Evolutionary conservation across 2,113 vertebrate species (phyloP).

Genomic region (Pterocles gutturalis): DNA sequence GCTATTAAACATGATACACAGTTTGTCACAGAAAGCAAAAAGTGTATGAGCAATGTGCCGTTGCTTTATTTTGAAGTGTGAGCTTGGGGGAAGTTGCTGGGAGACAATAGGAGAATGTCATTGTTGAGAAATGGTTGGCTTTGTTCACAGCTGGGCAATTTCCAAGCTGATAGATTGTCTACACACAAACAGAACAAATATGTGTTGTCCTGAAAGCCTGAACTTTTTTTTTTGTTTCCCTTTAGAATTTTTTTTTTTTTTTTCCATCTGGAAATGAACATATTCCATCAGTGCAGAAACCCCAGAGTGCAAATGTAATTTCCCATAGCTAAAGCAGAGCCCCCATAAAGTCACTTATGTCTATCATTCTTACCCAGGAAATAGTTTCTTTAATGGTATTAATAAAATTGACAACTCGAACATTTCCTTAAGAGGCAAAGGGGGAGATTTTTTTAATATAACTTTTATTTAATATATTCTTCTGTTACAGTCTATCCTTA

Average conservation of each 20-base stretch:
- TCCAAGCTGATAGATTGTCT: slow-evolving; percentile 56
- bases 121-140: slow-evolving; percentile 42
- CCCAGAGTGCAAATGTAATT: slow-evolving; percentile 68
- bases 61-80: background rate
- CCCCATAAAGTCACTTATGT: slow-evolving; percentile 55
- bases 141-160: slow-evolving; percentile 56
- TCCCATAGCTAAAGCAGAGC: slow-evolving; percentile 57
- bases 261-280: slow-evolving; percentile 52
- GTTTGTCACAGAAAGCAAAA: background rate
- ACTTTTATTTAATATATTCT: slow-evolving; percentile 66
- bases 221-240: slow-evolving; percentile 50
- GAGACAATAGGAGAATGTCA: slow-evolving; percentile 29
- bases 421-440: slow-evolving; percentile 62
- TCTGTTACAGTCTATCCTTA: slow-evolving; percentile 44
- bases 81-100: background rate
- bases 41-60: background rate
- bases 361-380: slow-evolving; percentile 34
- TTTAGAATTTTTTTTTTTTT: slow-evolving; percentile 56
- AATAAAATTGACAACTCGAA: slow-evolving; percentile 65
- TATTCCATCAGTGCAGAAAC: slow-evolving; percentile 58
- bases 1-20: background rate
- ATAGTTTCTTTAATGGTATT: slow-evolving; percentile 48
- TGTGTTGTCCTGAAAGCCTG: slow-evolving; percentile 30
- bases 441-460: slow-evolving; percentile 48
- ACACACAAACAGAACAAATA: slow-evolving; percentile 54